phyloP scores from a whole-genome alignment of 2,113 vertebrate species.

The Lepisosteus osseus region DNA sequence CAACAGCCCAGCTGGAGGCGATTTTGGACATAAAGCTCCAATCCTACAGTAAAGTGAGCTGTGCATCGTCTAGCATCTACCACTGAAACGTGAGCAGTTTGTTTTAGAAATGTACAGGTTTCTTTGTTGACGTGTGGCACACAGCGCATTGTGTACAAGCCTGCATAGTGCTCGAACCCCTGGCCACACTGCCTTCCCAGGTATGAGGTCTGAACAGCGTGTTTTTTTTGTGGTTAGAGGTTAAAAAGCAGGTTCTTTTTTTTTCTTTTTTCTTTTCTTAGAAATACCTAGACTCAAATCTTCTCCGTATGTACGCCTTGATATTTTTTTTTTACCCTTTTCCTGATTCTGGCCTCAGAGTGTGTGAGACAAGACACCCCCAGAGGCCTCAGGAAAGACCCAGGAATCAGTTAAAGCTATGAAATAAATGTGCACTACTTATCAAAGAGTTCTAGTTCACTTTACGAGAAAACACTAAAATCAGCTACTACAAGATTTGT shows the following conservation, averaged over 20 bases:
- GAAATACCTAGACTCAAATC: conserved; percentile 87
- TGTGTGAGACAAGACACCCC: conserved; percentile 80
- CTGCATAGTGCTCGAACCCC: conserved; percentile 20
- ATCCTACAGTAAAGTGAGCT: conserved; percentile 26
- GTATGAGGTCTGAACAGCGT: conserved; percentile 88
- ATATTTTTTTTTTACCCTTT: conserved; percentile 75
- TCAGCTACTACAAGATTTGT: conserved; percentile 84
- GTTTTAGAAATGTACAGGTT: conserved; percentile 13
- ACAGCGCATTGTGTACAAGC: conserved; percentile 7
- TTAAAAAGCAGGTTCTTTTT: conserved; percentile 82
- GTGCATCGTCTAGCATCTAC: conserved; percentile 17
- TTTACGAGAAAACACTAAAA: conserved; percentile 78
- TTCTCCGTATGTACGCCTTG: conserved; percentile 48
- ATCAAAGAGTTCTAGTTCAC: conserved; percentile 79
- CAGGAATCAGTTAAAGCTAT: conserved; percentile 86
- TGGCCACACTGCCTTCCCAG: conserved; percentile 28
- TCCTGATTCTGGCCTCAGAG: conserved; percentile 90
- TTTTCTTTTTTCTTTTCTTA: conserved; percentile 30
- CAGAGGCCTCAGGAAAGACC: conserved; percentile 69
- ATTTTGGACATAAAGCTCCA: conserved; percentile 18
- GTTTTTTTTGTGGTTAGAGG: conserved; percentile 83
- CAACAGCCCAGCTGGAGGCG: too few species aligned
- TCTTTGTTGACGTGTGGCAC: background rate
- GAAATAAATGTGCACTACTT: conserved; percentile 83
- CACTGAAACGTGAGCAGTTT: background rate